Conservation (phyloP, 2,888 invertebrate genomes). For the Rutpela maculata region DNA sequence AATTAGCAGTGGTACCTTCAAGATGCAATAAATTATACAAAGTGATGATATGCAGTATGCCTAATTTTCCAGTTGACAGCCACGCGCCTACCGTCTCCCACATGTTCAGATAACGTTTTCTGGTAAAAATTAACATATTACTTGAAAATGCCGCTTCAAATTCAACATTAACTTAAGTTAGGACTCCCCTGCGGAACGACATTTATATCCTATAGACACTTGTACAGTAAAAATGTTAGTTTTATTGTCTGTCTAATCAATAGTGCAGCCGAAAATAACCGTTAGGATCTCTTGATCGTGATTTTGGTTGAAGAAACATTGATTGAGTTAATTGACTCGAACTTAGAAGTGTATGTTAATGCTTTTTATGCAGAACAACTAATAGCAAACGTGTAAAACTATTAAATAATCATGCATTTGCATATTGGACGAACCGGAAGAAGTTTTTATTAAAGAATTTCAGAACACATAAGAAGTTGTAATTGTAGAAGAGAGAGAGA, state of each 20-base stretch:
- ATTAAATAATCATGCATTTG: too few relatives aligned
- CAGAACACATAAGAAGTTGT: too few relatives aligned
- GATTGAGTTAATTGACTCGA: too few relatives aligned
- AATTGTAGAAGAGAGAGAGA: too few relatives aligned
- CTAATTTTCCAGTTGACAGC: neutral
- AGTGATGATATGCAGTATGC: constrained; percentile 7
- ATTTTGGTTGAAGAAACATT: neutral
- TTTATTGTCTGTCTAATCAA: neutral
- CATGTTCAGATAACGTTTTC: constrained; percentile 42
- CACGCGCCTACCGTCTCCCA: constrained; percentile 49
- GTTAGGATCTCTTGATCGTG: too few relatives aligned
- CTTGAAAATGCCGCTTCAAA: constrained; percentile 19
- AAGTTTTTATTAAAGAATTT: too few relatives aligned
- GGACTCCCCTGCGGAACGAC: neutral
- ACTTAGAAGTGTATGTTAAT: too few relatives aligned
- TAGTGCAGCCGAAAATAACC: neutral
- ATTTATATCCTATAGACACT: neutral
- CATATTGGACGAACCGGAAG: too few relatives aligned
- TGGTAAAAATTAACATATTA: constrained; percentile 39
- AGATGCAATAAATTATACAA: constrained; percentile 24
- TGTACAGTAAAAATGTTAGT: neutral
- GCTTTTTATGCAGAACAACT: too few relatives aligned
- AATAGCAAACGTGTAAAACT: too few relatives aligned
- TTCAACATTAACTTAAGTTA: neutral
- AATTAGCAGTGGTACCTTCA: neutral